Percentiles rank a stretch among this genome's conserved stretches.
Evolutionary conservation across 1,140 invertebrate species (phyloP).

Genomic region (Drosophila eugracilis): DNA sequence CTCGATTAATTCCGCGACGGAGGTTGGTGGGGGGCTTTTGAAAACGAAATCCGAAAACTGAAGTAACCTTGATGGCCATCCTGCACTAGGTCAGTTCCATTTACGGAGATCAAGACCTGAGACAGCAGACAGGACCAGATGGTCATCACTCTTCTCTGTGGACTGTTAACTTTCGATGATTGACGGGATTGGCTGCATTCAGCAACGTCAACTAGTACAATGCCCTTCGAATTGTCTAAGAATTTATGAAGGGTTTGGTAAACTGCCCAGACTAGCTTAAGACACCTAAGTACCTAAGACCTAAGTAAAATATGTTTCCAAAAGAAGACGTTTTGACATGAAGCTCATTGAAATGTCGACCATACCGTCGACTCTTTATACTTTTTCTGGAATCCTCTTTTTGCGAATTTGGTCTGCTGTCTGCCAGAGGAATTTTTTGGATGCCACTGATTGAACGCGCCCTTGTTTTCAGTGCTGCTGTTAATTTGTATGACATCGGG

Average conservation of each 20-base stretch:
- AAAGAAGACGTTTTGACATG: not conserved
- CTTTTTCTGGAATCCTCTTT: slow-evolving; percentile 15
- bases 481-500: slow-evolving; percentile 38
- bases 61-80: slow-evolving; percentile 16
- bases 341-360: slow-evolving; percentile 45
- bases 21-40: slow-evolving; percentile 9
- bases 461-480: slow-evolving; percentile 49
- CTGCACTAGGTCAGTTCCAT: slow-evolving; percentile 39
- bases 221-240: not conserved
- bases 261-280: too few species aligned
- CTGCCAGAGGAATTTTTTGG: slow-evolving; percentile 74
- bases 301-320: too few species aligned
- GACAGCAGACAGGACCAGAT: slow-evolving; percentile 52
- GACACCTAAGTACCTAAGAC: too few species aligned
- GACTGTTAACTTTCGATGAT: slow-evolving; percentile 74
- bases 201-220: not conserved
- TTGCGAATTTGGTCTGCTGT: slow-evolving; percentile 61
- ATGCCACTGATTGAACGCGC: slow-evolving; percentile 69
- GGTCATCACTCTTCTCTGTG: slow-evolving; percentile 62
- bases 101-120: slow-evolving; percentile 27
- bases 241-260: not conserved
- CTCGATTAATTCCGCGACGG: not conserved
- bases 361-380: slow-evolving; percentile 10
- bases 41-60: not conserved
- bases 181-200: slow-evolving; percentile 4